Conservation (phyloP, 2,797 vertebrate genomes). For the Sebastes ruberrimus region DNA sequence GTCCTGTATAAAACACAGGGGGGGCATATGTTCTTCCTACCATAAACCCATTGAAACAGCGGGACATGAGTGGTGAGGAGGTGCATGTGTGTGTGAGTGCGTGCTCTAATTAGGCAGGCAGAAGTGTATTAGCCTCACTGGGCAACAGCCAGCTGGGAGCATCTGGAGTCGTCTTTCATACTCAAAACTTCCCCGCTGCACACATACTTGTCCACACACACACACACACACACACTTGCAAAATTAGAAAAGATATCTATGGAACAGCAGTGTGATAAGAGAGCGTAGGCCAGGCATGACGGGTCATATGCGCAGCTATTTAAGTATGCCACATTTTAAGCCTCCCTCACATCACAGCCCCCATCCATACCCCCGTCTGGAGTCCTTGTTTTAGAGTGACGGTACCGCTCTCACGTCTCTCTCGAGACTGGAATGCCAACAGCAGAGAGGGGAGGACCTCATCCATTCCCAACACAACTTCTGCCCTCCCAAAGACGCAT, state of each 20-base stretch:
- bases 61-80: conserved; percentile 62
- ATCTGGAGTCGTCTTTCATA: conserved; percentile 79
- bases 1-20: conserved; percentile 73
- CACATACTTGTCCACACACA: conserved; percentile 8
- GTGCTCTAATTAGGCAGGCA: conserved; percentile 78
- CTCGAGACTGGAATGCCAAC: conserved; percentile 51
- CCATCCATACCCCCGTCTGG: conserved; percentile 12
- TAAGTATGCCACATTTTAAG: conserved; percentile 60
- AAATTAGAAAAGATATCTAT: conserved; percentile 66
- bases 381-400: conserved; percentile 48
- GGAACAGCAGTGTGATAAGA: conserved; percentile 58
- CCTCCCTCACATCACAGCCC: conserved; percentile 40
- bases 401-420: conserved; percentile 43
- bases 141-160: conserved; percentile 78
- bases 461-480: conserved; percentile 18
- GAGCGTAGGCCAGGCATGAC: conserved; percentile 58
- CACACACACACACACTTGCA: conserved; percentile 10
- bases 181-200: conserved; percentile 47
- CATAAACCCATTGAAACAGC: conserved; percentile 75
- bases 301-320: conserved; percentile 70
- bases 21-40: conserved; percentile 75
- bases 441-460: conserved; percentile 33
- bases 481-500: conserved; percentile 4
- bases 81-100: conserved; percentile 48
- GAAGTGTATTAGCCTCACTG: conserved; percentile 75